phyloP scores from a whole-genome alignment of 1,140 invertebrate genomes.

The Limonius californicus region DNA sequence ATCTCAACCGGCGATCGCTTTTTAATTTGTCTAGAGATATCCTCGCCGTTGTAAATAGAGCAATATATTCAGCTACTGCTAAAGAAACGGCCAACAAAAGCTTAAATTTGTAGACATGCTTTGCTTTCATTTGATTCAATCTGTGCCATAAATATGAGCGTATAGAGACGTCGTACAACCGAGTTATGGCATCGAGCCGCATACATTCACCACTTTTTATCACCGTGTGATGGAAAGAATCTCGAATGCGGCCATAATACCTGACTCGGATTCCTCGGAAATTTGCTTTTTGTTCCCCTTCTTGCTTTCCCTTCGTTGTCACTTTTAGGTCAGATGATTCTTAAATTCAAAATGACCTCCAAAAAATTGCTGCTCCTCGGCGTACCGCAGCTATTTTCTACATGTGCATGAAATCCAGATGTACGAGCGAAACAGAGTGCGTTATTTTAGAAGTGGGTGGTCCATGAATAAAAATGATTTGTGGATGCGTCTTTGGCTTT shows the following conservation, averaged over 20 bases:
- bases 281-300: conserved; percentile 6
- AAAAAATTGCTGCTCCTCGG: not conserved
- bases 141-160: conserved; percentile 23
- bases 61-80: conserved; percentile 9
- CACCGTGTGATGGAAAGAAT: conserved; percentile 4
- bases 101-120: conserved; percentile 26
- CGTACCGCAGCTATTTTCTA: too few species aligned
- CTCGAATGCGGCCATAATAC: conserved; percentile 6
- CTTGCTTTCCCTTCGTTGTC: conserved; percentile 1
- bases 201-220: conserved; percentile 14
- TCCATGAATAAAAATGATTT: conserved; percentile 9
- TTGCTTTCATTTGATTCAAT: conserved; percentile 23
- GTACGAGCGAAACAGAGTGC: not conserved
- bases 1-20: conserved; percentile 9
- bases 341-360: not conserved
- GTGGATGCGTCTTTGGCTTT: not conserved
- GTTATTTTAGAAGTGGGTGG: not conserved
- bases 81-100: conserved; percentile 14
- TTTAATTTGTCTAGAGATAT: conserved; percentile 12
- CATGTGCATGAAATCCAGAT: not conserved
- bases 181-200: conserved; percentile 19
- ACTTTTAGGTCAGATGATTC: not conserved
- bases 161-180: conserved; percentile 23
- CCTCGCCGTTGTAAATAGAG: conserved; percentile 12
- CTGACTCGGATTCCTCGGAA: not conserved